Evolutionary conservation across 2,888 invertebrate genomes (phyloP).

Genomic region (Gnatocerus cornutus): DNA sequence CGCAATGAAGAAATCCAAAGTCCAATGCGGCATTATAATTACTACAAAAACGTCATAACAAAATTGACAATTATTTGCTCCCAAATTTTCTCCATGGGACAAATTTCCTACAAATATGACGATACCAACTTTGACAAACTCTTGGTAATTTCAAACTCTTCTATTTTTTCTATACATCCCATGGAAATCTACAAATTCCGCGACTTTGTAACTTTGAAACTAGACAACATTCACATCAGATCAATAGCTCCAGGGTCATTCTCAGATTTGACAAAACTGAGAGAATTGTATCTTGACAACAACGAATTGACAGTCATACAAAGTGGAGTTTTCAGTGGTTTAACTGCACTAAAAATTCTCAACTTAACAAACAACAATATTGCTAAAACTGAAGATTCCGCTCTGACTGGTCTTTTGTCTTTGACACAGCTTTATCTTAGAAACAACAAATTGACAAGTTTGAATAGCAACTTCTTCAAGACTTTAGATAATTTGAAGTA

Average conservation of each 20-base stretch:
- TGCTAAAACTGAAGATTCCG: slow-evolving; percentile 4
- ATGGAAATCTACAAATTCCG: not conserved
- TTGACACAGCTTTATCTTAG: slow-evolving; percentile 13
- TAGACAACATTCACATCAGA: not conserved
- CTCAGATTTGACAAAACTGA: not conserved
- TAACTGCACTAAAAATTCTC: slow-evolving; percentile 24
- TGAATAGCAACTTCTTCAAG: slow-evolving; percentile 13
- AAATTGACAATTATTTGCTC: too few relatives aligned
- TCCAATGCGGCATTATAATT: too few relatives aligned
- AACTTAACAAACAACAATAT: slow-evolving; percentile 26
- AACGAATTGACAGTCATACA: slow-evolving; percentile 8
- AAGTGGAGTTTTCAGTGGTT: slow-evolving; percentile 5
- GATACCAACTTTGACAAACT: too few relatives aligned
- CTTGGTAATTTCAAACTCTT: too few relatives aligned
- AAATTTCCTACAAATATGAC: too few relatives aligned
- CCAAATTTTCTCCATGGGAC: too few relatives aligned
- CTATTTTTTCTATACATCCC: slow-evolving; percentile 7
- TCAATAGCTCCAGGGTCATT: slow-evolving; percentile 19
- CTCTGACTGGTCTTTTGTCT: slow-evolving; percentile 15
- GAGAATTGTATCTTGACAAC: slow-evolving; percentile 9
- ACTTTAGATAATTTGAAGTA: not conserved
- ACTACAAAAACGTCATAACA: too few relatives aligned
- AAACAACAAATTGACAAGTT: slow-evolving; percentile 18
- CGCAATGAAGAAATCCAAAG: too few relatives aligned
- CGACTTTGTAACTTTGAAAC: not conserved